phyloP scores from a whole-genome alignment of 2,113 vertebrate genomes.

The Daubentonia madagascariensis region DNA sequence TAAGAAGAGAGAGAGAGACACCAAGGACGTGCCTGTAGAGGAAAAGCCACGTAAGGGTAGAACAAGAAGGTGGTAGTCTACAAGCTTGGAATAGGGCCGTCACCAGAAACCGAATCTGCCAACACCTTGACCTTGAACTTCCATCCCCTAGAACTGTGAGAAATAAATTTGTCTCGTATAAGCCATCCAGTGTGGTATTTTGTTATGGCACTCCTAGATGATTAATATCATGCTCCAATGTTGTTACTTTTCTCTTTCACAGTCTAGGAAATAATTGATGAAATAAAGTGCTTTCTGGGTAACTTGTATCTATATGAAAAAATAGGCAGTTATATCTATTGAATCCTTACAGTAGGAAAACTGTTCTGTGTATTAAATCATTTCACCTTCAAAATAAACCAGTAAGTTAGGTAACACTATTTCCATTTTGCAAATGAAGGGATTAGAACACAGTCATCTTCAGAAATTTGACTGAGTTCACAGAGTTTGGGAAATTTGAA shows the following conservation, averaged over 20 bases:
- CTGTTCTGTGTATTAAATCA: not conserved
- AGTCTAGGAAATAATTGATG: not conserved
- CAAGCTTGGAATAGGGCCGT: not conserved
- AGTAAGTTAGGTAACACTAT: not conserved
- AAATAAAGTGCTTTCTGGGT: not conserved
- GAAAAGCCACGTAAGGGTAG: not conserved
- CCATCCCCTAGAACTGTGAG: not conserved
- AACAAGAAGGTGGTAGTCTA: fast-evolving
- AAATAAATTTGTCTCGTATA: not conserved
- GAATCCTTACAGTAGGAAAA: not conserved
- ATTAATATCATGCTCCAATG: not conserved
- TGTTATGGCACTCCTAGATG: not conserved
- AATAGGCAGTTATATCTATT: not conserved
- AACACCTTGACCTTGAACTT: not conserved
- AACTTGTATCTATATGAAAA: not conserved
- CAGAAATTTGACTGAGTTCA: not conserved
- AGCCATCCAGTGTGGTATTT: not conserved
- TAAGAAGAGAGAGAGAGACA: not conserved
- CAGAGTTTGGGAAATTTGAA: not conserved
- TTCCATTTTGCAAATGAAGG: not conserved
- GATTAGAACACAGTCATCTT: not conserved
- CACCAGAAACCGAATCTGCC: not conserved
- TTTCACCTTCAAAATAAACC: not conserved
- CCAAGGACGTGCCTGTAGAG: not conserved
- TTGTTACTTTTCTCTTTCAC: not conserved